Conservation (phyloP, 1,140 invertebrate species). For the Prorops nasuta region DNA sequence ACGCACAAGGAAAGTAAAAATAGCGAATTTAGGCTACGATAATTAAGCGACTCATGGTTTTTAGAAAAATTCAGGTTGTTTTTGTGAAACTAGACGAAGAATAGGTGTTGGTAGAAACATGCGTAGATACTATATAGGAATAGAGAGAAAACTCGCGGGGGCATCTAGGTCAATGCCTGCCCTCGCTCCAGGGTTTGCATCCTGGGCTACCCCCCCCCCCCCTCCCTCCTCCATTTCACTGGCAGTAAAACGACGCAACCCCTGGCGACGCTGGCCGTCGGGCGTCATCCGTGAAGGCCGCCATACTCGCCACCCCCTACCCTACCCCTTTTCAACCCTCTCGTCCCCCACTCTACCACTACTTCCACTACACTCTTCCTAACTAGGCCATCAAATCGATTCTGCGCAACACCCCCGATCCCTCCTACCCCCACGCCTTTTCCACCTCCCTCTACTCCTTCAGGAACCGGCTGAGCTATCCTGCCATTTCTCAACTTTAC, state of each 20-base stretch:
- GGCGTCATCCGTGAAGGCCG: background rate
- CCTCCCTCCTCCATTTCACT: slow-evolving; percentile 5
- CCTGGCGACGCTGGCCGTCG: background rate
- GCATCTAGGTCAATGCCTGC: slow-evolving; percentile 47
- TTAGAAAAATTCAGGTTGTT: too few species aligned
- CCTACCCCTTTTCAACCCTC: too few species aligned
- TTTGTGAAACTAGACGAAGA: too few species aligned
- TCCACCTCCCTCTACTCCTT: too few species aligned
- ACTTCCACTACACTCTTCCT: slow-evolving; percentile 31
- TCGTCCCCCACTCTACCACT: slow-evolving; percentile 5
- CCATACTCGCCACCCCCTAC: slow-evolving; percentile 10
- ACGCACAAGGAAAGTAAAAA: too few species aligned
- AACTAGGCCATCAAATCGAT: slow-evolving; percentile 52
- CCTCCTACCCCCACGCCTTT: too few species aligned
- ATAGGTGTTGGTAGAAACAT: too few species aligned
- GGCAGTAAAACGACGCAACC: background rate
- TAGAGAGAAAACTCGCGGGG: slow-evolving; percentile 12
- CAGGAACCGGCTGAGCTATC: slow-evolving; percentile 8
- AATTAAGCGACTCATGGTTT: too few species aligned
- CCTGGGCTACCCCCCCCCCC: slow-evolving; percentile 26
- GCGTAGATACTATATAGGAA: background rate
- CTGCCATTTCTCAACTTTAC: background rate
- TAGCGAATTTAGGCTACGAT: too few species aligned
- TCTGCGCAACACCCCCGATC: slow-evolving; percentile 31
- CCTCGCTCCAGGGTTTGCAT: slow-evolving; percentile 35